Conservation (phyloP, 2,888 invertebrate species). For the Rhyacophila evoluta region DNA sequence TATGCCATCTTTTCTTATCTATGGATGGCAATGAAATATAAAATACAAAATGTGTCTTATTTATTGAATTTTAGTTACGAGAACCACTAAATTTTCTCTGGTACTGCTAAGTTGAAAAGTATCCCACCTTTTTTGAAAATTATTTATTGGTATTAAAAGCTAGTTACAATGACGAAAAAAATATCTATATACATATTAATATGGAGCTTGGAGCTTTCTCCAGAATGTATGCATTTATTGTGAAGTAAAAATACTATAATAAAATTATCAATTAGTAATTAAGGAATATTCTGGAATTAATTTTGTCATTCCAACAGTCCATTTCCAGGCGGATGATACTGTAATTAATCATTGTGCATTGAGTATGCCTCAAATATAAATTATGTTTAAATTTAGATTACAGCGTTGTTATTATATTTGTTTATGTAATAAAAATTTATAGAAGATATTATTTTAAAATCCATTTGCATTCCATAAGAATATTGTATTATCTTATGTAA, state of each 20-base stretch:
- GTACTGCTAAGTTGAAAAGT: no score
- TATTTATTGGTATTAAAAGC: neutral
- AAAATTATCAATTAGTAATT: constrained; percentile 11
- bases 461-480: neutral
- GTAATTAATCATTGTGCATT: neutral
- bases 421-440: neutral
- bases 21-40: no score
- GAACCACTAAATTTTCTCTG: no score
- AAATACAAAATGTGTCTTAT: no score
- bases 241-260: neutral
- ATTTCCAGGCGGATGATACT: neutral
- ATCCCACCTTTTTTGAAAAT: constrained; percentile 15
- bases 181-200: neutral
- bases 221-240: neutral
- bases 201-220: neutral
- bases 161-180: neutral
- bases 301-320: neutral
- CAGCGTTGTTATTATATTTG: neutral
- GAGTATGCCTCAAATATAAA: neutral
- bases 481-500: no score
- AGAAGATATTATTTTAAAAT: neutral
- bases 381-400: no score
- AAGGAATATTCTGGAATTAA: neutral
- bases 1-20: no score
- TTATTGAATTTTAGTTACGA: no score